Evolutionary conservation across 1,140 invertebrate genomes (phyloP), one percentile per base, ranked within the genome.

Genomic region (Augochlora pura): DNA sequence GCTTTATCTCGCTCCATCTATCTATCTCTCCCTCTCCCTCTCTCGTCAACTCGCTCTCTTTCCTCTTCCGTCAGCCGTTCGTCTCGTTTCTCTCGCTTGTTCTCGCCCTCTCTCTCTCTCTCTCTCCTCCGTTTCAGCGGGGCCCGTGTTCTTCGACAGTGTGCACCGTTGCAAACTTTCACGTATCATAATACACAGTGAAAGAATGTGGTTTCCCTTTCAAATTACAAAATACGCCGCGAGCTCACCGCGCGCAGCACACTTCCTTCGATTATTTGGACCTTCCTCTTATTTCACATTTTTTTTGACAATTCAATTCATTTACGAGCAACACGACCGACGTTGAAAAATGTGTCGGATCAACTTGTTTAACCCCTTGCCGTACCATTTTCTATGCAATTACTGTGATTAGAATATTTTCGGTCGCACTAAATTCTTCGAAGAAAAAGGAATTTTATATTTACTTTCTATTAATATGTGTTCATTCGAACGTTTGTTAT

Each of bases 121-220:
- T n/a, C n/a, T n/a, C n/a, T n/a, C n/a, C n/a, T 78, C 63, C 63
- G 54, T 79, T 54, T 62, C 68, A 60, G 9, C 73, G 12, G 27
- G 14, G 14, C 7, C 16, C 21, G 42, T 77, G 62, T 21, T n/a
- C 39, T 73, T 39, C 71, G 63, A 42, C 77, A 42, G 78, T 71
- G 77, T 81, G 65, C 76, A 64, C 66, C 81, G 79, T 84, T 88
- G 87, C 88, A 87, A 91, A 92, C 91, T 92, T 92, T 92, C 90
- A 91, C 90, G 90, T 91, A 92, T 92, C 90, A 92, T 92, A 92
- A 91, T 91, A 91, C 88, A 88, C 86, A 89, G 90, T 88, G 86
- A 90, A 92, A 92, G 91, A 92, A 91, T 92, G 91, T 91, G 88
- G 90, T 92, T 92, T 92, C 90, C 91, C 90, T 92, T 92, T 91